phyloP scores from a whole-genome alignment of 2,113 vertebrate genomes.

The Oryzias curvinotus region DNA sequence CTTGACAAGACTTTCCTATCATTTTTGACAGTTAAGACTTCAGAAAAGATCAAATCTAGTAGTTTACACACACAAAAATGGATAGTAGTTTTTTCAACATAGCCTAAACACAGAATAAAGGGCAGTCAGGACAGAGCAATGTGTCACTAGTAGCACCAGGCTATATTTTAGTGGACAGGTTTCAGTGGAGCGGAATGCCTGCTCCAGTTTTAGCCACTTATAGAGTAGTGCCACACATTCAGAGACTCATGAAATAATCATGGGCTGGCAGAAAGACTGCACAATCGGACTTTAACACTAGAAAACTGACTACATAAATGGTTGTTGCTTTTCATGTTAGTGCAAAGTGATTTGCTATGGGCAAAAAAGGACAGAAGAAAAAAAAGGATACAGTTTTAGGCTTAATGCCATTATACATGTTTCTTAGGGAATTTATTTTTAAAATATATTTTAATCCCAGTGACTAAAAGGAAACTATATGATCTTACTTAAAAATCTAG shows the following conservation, averaged over 20 bases:
- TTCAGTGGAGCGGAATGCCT: conserved; percentile 72
- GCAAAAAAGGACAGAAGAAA: too few species aligned
- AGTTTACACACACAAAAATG: too few species aligned
- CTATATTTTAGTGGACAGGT: conserved; percentile 58
- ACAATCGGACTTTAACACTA: conserved; percentile 17
- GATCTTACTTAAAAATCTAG: too few species aligned
- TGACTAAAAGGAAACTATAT: too few species aligned
- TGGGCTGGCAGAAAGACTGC: conserved; percentile 23
- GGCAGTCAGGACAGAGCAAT: conserved; percentile 27
- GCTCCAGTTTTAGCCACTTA: conserved; percentile 51
- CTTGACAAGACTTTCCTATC: too few species aligned
- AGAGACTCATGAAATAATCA: conserved; percentile 40
- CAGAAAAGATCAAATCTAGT: too few species aligned
- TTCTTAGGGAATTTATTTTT: too few species aligned
- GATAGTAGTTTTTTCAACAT: not conserved
- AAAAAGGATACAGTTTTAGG: not conserved
- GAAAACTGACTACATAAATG: conserved; percentile 3
- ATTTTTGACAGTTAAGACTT: too few species aligned
- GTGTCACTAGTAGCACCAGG: conserved; percentile 31
- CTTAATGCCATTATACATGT: too few species aligned
- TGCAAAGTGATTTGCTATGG: too few species aligned
- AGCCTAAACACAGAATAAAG: conserved; percentile 25
- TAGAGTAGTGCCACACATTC: conserved; percentile 26
- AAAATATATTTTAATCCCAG: too few species aligned
- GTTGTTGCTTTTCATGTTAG: too few species aligned